A percentile compares a stretch with the other conserved stretches of the same genome.
These are phyloP conservation scores for Catocala nupta DNA, from an alignment of 2,888 invertebrate genomes.

Conservation along the genomic window DNA sequence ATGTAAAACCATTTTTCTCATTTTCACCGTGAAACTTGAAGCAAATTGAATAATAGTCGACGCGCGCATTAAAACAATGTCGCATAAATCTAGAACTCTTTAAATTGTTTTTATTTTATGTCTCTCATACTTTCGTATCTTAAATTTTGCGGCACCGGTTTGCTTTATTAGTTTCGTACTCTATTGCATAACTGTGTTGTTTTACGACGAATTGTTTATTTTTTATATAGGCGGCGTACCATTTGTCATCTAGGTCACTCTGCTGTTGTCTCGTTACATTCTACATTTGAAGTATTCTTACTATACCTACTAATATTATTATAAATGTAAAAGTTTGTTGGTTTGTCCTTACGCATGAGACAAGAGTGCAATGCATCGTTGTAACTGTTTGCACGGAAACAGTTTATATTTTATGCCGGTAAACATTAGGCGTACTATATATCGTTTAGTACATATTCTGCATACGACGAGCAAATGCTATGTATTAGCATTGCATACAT, in stretches of 20 bases:
- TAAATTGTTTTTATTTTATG: slow-evolving; percentile 45
- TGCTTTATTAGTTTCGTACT: slow-evolving; percentile 43
- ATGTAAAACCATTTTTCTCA: slow-evolving; percentile 11
- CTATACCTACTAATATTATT: no score
- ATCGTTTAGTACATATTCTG: slow-evolving; percentile 4
- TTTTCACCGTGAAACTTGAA: slow-evolving; percentile 20
- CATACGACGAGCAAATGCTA: slow-evolving; percentile 9
- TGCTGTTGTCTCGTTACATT: not conserved
- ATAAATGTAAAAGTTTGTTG: no score
- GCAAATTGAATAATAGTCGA: slow-evolving; percentile 38
- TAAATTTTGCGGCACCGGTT: slow-evolving; percentile 26
- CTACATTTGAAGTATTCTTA: not conserved
- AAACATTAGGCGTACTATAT: no score
- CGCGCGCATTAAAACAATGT: slow-evolving; percentile 26
- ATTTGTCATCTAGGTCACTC: slow-evolving; percentile 22
- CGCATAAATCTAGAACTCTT: slow-evolving; percentile 39
- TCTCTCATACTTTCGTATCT: slow-evolving; percentile 28
- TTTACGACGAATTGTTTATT: slow-evolving; percentile 29
- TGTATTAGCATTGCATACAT: slow-evolving; percentile 41
- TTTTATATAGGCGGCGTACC: slow-evolving; percentile 22
- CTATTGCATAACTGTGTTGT: slow-evolving; percentile 28
- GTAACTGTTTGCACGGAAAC: no score
- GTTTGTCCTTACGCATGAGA: no score
- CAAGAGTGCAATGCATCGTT: no score
- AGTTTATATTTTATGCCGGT: no score